Evolutionary conservation across 2,113 vertebrate species (phyloP).

Genomic region (Phoxinus phoxinus): DNA sequence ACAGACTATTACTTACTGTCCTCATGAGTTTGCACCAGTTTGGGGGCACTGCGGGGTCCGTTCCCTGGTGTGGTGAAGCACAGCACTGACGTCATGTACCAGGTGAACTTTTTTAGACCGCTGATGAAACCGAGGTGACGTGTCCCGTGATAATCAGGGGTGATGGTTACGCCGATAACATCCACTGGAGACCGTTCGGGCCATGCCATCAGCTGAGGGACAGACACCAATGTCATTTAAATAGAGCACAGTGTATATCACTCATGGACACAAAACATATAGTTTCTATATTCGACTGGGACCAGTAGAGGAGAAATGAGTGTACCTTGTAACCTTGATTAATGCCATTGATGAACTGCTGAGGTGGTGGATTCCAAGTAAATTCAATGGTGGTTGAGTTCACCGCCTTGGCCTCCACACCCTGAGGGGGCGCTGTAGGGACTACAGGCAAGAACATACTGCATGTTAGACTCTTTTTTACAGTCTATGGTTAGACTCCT

Average conservation of each 20-base stretch:
- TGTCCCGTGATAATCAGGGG: slow-evolving; percentile 89
- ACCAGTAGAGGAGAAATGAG: neutral
- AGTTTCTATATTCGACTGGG: slow-evolving; percentile 37
- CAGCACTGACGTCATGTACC: slow-evolving; percentile 85
- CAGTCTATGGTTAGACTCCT: neutral
- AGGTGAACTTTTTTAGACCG: slow-evolving; percentile 87
- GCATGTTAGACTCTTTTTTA: neutral
- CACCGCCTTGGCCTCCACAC: slow-evolving; percentile 84
- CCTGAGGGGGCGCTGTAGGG: slow-evolving; percentile 93
- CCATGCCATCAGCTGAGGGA: slow-evolving; percentile 86
- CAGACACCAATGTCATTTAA: neutral
- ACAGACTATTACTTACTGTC: slow-evolving; percentile 84
- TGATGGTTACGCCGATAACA: slow-evolving; percentile 82
- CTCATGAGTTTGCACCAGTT: slow-evolving; percentile 85
- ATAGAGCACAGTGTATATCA: too few relatives aligned
- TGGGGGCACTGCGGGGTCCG: slow-evolving; percentile 83
- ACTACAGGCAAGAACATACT: slow-evolving; percentile 72
- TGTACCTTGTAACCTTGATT: slow-evolving; percentile 97
- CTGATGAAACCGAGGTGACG: slow-evolving; percentile 85
- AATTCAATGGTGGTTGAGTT: slow-evolving; percentile 91
- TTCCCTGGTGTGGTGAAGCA: slow-evolving; percentile 96
- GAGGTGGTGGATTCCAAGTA: slow-evolving; percentile 91
- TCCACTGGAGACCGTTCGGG: slow-evolving; percentile 79
- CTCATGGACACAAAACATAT: slow-evolving; percentile 17
- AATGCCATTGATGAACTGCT: slow-evolving; percentile 96